Conservation (phyloP, 2,797 vertebrate genomes). For the Leptodactylus fallax region DNA sequence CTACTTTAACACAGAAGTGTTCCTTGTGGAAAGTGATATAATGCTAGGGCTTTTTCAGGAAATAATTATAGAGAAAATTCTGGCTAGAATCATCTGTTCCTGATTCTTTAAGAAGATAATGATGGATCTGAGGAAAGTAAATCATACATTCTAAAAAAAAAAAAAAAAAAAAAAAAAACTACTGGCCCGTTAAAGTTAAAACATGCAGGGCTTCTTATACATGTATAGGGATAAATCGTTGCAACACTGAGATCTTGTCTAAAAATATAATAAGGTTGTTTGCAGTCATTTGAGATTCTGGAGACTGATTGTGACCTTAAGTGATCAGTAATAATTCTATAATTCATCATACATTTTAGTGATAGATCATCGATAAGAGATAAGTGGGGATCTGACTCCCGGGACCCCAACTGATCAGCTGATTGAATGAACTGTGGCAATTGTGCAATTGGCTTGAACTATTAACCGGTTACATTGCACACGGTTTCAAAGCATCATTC, state of each 20-base stretch:
- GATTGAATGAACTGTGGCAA: too few relatives aligned
- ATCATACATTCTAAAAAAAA: conserved; percentile 28
- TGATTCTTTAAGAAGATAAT: conserved; percentile 69
- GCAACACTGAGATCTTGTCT: conserved; percentile 28
- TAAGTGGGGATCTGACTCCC: too few relatives aligned
- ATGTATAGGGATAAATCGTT: conserved; percentile 55
- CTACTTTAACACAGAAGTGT: conserved; percentile 67
- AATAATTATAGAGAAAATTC: conserved; percentile 66
- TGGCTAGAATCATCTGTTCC: conserved; percentile 69
- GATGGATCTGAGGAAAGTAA: conserved; percentile 61
- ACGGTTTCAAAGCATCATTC: too few relatives aligned
- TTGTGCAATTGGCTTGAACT: too few relatives aligned
- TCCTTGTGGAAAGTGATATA: conserved; percentile 64
- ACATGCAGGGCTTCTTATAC: conserved; percentile 56
- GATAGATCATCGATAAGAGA: too few relatives aligned
- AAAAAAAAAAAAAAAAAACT: conserved; percentile 51
- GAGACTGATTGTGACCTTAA: too few relatives aligned
- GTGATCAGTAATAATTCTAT: too few relatives aligned
- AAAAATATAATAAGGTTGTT: not conserved
- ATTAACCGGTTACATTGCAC: too few relatives aligned
- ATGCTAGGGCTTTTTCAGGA: conserved; percentile 68
- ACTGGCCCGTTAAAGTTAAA: conserved; percentile 27
- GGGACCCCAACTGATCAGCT: too few relatives aligned
- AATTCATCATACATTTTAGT: too few relatives aligned
- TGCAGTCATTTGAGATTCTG: too few relatives aligned